Percentiles rank a stretch among this genome's conserved stretches.
Conservation (phyloP, 2,888 invertebrate genomes). For the Dastarcus helophoroides region DNA sequence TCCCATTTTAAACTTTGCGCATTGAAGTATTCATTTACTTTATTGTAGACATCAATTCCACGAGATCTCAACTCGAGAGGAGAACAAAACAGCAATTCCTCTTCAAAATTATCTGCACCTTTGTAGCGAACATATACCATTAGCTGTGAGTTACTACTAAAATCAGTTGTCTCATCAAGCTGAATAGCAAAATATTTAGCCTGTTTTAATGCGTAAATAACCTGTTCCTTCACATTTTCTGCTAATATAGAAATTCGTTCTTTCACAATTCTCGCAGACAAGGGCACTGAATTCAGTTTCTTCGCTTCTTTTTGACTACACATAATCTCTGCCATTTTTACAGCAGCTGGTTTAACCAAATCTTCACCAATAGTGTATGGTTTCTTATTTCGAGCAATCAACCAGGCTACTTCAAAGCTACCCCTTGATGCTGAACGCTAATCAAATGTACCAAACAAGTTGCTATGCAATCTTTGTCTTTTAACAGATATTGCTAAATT, state of each 20-base stretch:
- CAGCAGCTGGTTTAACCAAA: constrained; percentile 18
- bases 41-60: constrained; percentile 16
- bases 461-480: constrained; percentile 17
- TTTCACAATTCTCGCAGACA: constrained; percentile 13
- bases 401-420: constrained; percentile 15
- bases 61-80: constrained; percentile 12
- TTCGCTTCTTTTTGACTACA: constrained; percentile 12
- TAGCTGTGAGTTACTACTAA: constrained; percentile 16
- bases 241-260: constrained; percentile 15
- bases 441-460: constrained; percentile 9
- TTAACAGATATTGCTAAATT: constrained; percentile 18
- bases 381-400: constrained; percentile 13
- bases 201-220: constrained; percentile 17
- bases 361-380: constrained; percentile 16
- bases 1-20: constrained; percentile 17
- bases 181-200: constrained; percentile 18
- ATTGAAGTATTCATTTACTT: constrained; percentile 16
- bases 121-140: constrained; percentile 14
- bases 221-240: constrained; percentile 19
- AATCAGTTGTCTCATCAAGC: constrained; percentile 18
- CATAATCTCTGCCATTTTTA: constrained; percentile 18
- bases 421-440: constrained; percentile 16
- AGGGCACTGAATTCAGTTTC: constrained; percentile 14
- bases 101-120: constrained; percentile 16
- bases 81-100: constrained; percentile 17